phyloP scores from a whole-genome alignment of 2,888 invertebrate species.

The Platynereis dumerilii region DNA sequence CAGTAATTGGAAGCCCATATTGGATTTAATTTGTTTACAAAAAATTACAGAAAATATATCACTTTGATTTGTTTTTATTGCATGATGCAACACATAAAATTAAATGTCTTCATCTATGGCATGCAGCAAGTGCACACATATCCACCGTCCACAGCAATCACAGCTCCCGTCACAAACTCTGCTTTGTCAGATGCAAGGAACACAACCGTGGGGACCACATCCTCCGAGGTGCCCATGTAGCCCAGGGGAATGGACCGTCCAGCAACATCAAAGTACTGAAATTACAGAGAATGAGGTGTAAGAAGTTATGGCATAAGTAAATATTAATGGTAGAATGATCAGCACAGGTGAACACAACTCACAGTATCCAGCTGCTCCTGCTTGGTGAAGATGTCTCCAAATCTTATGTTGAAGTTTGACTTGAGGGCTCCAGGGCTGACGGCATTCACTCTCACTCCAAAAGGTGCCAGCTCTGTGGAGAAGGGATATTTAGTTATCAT shows the following conservation, averaged over 20 bases:
- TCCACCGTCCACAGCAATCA: constrained; percentile 10
- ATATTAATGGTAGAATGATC: too few species aligned
- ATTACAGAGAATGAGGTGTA: too few species aligned
- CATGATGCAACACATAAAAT: too few species aligned
- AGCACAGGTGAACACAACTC: neutral
- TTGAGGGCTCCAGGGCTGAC: constrained; percentile 9
- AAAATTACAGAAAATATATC: too few species aligned
- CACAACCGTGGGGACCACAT: constrained; percentile 12
- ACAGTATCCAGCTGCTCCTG: constrained; percentile 13
- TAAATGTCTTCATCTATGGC: too few species aligned
- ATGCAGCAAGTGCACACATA: constrained; percentile 5
- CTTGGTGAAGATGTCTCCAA: constrained; percentile 11
- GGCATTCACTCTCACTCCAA: constrained; percentile 8
- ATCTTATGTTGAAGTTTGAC: constrained; percentile 13
- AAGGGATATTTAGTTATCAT: neutral
- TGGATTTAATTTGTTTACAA: too few species aligned
- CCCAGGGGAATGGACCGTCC: constrained; percentile 10
- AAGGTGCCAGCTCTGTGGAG: neutral
- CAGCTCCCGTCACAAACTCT: constrained; percentile 6
- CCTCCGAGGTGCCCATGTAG: constrained; percentile 7
- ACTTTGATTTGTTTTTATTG: too few species aligned
- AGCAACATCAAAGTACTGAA: constrained; percentile 13
- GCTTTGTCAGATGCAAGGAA: constrained; percentile 13
- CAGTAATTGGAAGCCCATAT: too few species aligned
- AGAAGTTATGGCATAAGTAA: too few species aligned